phyloP scores from a whole-genome alignment of 1,140 invertebrate genomes.

The Arctopsyche grandis region DNA sequence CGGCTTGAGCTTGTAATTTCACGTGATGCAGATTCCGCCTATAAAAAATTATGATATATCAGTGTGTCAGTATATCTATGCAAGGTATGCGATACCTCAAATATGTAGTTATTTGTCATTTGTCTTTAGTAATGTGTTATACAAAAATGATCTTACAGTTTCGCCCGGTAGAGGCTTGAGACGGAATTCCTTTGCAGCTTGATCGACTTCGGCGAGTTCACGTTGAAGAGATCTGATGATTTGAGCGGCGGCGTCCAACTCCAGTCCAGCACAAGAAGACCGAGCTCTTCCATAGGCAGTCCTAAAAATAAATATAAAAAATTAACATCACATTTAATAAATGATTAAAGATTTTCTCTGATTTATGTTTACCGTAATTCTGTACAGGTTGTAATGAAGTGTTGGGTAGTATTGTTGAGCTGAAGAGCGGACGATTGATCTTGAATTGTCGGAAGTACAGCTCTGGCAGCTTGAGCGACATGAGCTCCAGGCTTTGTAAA shows the following conservation, averaged over 20 bases:
- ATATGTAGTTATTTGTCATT: constrained; percentile 17
- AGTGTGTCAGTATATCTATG: too few species aligned
- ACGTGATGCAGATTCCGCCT: constrained; percentile 79
- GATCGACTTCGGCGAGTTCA: constrained; percentile 84
- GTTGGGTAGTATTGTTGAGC: constrained; percentile 75
- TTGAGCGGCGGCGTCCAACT: constrained; percentile 85
- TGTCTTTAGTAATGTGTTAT: constrained; percentile 11
- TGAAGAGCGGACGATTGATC: constrained; percentile 83
- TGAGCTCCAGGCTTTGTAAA: constrained; percentile 68
- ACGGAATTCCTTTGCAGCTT: constrained; percentile 75
- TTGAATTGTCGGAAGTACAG: constrained; percentile 85
- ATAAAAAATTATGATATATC: constrained; percentile 46
- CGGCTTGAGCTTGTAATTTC: constrained; percentile 76
- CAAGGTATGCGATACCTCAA: constrained; percentile 20
- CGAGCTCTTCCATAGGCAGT: constrained; percentile 85
- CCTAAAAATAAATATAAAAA: constrained; percentile 55
- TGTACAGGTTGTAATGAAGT: constrained; percentile 78
- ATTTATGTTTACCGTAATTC: constrained; percentile 71
- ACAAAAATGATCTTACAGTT: constrained; percentile 66
- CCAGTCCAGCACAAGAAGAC: constrained; percentile 88
- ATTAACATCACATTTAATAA: too few species aligned
- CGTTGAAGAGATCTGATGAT: constrained; percentile 81
- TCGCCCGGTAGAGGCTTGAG: constrained; percentile 88
- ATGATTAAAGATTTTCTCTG: background rate
- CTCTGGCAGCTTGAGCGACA: constrained; percentile 81